Evolutionary conservation across 2,888 invertebrate genomes (phyloP).

Genomic region (Coleophora flavipennella): DNA sequence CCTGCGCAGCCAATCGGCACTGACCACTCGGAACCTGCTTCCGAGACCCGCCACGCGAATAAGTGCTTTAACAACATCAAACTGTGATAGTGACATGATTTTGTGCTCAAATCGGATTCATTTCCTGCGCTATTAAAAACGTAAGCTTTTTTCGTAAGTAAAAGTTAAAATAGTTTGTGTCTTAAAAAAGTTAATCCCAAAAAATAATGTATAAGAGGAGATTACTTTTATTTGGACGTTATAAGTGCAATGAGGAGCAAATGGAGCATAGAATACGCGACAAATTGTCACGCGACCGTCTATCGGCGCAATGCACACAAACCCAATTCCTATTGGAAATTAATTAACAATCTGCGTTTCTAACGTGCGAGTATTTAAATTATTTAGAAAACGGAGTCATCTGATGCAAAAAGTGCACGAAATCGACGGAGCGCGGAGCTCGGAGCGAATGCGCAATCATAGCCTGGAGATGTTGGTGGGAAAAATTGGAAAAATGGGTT

Average conservation of each 20-base stretch:
- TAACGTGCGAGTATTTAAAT: slow-evolving; percentile 67
- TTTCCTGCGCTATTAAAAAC: slow-evolving; percentile 47
- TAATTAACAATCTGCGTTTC: slow-evolving; percentile 43
- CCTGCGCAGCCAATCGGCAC: slow-evolving; percentile 33
- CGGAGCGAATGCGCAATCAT: slow-evolving; percentile 15
- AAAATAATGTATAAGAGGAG: neutral
- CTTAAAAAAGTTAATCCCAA: neutral
- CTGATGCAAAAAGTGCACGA: slow-evolving; percentile 64
- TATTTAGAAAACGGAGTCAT: slow-evolving; percentile 67
- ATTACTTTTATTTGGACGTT: neutral
- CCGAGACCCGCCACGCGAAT: slow-evolving; percentile 7
- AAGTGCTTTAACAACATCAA: slow-evolving; percentile 22
- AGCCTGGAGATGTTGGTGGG: slow-evolving; percentile 19
- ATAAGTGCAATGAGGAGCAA: slow-evolving; percentile 1
- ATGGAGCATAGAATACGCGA: slow-evolving; percentile 16
- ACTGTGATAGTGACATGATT: slow-evolving; percentile 67
- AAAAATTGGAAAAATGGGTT: neutral
- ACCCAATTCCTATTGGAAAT: slow-evolving; percentile 51
- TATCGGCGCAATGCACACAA: slow-evolving; percentile 28
- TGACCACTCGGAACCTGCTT: slow-evolving; percentile 18
- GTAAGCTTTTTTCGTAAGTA: slow-evolving; percentile 35
- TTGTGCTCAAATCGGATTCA: slow-evolving; percentile 61
- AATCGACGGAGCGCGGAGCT: slow-evolving; percentile 57
- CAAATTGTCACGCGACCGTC: slow-evolving; percentile 35
- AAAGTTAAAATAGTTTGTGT: neutral